phyloP scores from a whole-genome alignment of 1,140 invertebrate genomes.

The Drosophila ambigua region DNA sequence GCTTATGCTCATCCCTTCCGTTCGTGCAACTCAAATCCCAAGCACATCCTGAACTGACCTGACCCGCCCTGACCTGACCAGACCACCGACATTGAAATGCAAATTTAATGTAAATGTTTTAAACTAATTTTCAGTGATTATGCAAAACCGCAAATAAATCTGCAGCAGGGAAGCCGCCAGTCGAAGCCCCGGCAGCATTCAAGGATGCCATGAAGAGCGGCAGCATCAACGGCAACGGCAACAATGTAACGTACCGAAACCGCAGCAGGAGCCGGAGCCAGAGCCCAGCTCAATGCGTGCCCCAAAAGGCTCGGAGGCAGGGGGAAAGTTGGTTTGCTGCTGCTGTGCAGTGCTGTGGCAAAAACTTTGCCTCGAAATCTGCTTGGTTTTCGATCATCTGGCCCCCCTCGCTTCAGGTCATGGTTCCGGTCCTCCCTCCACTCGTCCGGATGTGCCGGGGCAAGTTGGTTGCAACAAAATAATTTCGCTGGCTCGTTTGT shows the following conservation, averaged over 20 bases:
- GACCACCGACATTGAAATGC: slow-evolving; percentile 64
- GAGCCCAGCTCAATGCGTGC: slow-evolving; percentile 50
- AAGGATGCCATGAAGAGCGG: slow-evolving; percentile 21
- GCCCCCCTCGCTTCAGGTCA: background rate
- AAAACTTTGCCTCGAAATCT: slow-evolving; percentile 67
- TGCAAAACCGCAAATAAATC: slow-evolving; percentile 81
- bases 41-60: too few relatives aligned
- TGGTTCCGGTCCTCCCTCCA: background rate
- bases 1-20: too few relatives aligned
- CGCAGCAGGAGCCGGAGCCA: slow-evolving; percentile 31
- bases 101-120: slow-evolving; percentile 81
- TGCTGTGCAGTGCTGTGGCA: slow-evolving; percentile 30
- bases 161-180: slow-evolving; percentile 67
- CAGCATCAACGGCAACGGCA: slow-evolving; percentile 1
- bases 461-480: slow-evolving; percentile 70
- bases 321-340: slow-evolving; percentile 32
- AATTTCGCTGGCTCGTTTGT: slow-evolving; percentile 79
- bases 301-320: slow-evolving; percentile 15
- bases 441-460: slow-evolving; percentile 20
- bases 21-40: too few relatives aligned
- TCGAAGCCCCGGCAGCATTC: slow-evolving; percentile 28
- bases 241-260: slow-evolving; percentile 44
- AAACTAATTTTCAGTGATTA: slow-evolving; percentile 81
- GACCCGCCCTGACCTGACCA: background rate
- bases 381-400: slow-evolving; percentile 35